Evolutionary conservation across 2,888 invertebrate species (phyloP).

Genomic region (Andrena chrysosceles): DNA sequence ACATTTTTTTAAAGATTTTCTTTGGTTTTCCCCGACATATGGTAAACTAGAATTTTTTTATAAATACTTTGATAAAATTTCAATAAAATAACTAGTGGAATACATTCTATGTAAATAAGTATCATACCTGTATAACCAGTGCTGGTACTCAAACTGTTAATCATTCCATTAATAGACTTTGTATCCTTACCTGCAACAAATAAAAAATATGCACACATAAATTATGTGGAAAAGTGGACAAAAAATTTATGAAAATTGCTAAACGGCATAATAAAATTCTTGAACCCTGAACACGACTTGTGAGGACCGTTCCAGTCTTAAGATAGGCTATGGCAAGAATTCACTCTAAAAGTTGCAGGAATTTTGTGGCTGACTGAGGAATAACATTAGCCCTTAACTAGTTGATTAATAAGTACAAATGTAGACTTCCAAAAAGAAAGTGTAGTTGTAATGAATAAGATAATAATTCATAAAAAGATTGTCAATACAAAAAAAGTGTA

Average conservation of each 20-base stretch:
- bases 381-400: background rate
- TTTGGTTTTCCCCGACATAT: too few relatives aligned
- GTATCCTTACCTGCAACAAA: slow-evolving; percentile 42
- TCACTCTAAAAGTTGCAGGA: too few relatives aligned
- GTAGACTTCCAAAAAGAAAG: background rate
- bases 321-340: background rate
- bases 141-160: background rate
- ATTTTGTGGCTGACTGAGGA: too few relatives aligned
- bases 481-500: too few relatives aligned
- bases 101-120: slow-evolving; percentile 7
- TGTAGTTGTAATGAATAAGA: background rate
- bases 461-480: too few relatives aligned
- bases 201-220: background rate
- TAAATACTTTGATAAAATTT: too few relatives aligned
- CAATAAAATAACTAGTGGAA: too few relatives aligned
- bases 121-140: slow-evolving; percentile 2
- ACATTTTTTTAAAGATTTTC: too few relatives aligned
- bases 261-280: background rate
- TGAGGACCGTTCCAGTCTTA: background rate
- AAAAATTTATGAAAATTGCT: background rate
- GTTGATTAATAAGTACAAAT: background rate
- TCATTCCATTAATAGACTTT: background rate
- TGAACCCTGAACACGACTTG: background rate
- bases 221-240: background rate
- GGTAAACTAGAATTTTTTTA: too few relatives aligned